Conservation (phyloP, 2,888 invertebrate species). For the Acrobasis consociella region DNA sequence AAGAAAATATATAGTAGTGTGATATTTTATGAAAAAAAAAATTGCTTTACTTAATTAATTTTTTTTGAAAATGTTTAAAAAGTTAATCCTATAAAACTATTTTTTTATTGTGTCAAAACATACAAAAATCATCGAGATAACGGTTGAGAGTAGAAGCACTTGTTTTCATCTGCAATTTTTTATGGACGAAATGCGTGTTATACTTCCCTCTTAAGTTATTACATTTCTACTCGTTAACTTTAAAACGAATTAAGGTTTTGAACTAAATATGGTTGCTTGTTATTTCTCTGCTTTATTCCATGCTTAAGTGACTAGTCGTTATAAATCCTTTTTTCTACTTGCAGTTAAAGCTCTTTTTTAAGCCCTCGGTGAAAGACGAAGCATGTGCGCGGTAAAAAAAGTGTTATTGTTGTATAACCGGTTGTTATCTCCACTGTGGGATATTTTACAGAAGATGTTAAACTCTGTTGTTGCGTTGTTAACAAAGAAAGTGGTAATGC, state of each 20-base stretch:
- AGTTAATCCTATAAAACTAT: too few species aligned
- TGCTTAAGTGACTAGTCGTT: neutral
- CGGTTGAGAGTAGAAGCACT: too few species aligned
- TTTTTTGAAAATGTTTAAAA: too few species aligned
- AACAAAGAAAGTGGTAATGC: neutral
- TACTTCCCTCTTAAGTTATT: slow-evolving; percentile 22
- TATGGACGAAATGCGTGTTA: too few species aligned
- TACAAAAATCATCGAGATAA: too few species aligned
- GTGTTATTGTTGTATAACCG: slow-evolving; percentile 1
- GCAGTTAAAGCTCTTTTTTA: neutral
- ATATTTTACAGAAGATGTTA: neutral
- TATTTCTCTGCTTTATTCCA: slow-evolving; percentile 9
- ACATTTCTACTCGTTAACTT: slow-evolving; percentile 33
- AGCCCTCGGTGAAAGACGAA: neutral
- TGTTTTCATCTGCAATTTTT: too few species aligned
- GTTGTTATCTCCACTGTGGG: neutral
- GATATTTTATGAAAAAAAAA: too few species aligned
- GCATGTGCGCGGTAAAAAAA: slow-evolving; percentile 7
- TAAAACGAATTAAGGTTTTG: neutral
- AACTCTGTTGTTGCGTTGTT: slow-evolving; percentile 1
- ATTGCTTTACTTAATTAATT: too few species aligned
- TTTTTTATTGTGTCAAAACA: too few species aligned
- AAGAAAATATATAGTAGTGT: too few species aligned
- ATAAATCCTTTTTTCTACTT: neutral
- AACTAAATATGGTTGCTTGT: slow-evolving; percentile 1